phyloP scores from a whole-genome alignment of 2,113 vertebrate genomes.

The Diadophis punctatus region DNA sequence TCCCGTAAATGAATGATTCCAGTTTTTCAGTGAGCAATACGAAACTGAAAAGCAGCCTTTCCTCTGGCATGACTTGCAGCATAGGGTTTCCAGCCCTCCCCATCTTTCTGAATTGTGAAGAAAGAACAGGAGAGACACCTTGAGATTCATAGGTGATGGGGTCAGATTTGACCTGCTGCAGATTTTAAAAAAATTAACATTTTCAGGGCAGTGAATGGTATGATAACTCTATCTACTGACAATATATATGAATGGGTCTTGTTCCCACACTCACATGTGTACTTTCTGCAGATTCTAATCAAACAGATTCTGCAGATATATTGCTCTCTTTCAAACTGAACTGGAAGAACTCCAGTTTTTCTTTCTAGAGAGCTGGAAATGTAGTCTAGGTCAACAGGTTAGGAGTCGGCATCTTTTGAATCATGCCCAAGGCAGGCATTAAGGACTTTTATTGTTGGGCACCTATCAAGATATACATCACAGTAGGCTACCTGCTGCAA shows the following conservation, averaged over 20 bases:
- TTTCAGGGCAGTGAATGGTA: neutral
- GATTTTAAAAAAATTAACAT: neutral
- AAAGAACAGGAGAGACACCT: neutral
- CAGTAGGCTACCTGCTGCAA: neutral
- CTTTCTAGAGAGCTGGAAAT: neutral
- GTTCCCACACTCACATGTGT: too few species aligned
- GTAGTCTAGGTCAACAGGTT: neutral
- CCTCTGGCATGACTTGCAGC: neutral
- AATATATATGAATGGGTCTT: neutral
- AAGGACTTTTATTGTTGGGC: neutral
- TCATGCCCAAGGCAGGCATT: neutral
- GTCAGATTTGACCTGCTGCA: neutral
- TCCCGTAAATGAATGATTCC: fast-evolving
- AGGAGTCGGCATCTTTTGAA: neutral
- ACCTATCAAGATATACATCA: neutral
- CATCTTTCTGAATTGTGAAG: neutral
- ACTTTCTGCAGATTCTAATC: neutral
- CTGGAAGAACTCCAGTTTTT: neutral
- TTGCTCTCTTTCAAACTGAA: neutral
- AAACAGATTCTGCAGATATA: neutral
- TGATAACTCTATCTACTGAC: neutral
- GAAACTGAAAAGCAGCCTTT: neutral
- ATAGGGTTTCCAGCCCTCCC: neutral
- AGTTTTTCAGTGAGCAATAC: neutral
- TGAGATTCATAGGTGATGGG: neutral